Percentiles rank a stretch among this genome's conserved stretches.
Conservation (phyloP, 2,797 vertebrate species). For the Urophycis tenuis region DNA sequence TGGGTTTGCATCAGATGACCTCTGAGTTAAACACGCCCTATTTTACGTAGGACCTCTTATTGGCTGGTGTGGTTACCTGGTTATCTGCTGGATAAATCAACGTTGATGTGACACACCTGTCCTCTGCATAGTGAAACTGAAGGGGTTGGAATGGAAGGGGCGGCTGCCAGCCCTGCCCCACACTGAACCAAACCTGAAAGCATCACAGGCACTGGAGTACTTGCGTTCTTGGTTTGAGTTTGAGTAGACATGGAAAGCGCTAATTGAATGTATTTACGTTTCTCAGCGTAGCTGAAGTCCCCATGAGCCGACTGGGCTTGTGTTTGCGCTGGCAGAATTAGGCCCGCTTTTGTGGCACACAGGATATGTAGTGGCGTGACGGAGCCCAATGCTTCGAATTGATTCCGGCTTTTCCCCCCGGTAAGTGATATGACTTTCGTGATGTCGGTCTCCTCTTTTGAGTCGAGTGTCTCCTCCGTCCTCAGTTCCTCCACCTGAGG, state of each 20-base stretch:
- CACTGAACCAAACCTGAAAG: not conserved
- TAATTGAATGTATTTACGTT: not conserved
- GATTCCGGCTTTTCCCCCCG: not conserved
- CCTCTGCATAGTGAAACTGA: not conserved
- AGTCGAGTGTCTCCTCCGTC: not conserved
- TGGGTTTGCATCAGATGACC: not conserved
- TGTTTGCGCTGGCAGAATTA: not conserved
- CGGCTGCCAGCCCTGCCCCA: not conserved
- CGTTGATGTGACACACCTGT: not conserved
- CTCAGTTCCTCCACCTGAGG: not conserved
- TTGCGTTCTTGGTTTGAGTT: too few relatives aligned
- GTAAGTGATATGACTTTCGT: not conserved
- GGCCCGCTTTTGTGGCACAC: too few relatives aligned
- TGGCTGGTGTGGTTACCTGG: not conserved
- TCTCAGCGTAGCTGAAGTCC: not conserved
- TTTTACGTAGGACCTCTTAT: not conserved
- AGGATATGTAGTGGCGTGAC: not conserved
- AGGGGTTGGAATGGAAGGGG: not conserved
- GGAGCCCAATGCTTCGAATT: not conserved
- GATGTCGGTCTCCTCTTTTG: not conserved
- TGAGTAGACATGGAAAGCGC: not conserved
- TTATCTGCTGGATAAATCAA: not conserved
- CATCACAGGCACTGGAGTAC: not conserved
- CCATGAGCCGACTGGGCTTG: not conserved
- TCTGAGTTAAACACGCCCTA: not conserved